Conservation (phyloP, 2,113 vertebrate species). For the Myrmecobius fasciatus region DNA sequence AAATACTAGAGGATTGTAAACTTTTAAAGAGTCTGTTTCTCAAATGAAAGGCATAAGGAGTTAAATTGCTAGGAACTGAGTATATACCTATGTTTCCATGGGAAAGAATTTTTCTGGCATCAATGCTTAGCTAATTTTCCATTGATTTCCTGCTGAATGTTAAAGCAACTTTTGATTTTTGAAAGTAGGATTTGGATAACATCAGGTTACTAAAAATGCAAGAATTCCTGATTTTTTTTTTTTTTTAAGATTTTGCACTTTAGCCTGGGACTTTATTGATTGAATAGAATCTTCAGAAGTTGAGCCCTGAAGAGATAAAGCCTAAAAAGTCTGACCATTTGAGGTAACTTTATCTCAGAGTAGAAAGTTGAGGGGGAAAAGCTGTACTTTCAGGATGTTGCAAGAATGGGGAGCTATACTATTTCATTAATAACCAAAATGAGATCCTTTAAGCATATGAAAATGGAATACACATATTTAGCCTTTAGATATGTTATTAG, state of each 20-base stretch:
- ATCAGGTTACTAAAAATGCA: conserved; percentile 45
- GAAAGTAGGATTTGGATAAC: conserved; percentile 72
- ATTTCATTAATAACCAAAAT: conserved; percentile 63
- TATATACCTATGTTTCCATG: conserved; percentile 83
- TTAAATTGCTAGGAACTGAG: conserved; percentile 82
- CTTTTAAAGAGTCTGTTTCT: conserved; percentile 75
- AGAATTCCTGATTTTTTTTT: conserved; percentile 63
- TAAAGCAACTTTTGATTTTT: conserved; percentile 80
- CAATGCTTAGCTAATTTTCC: conserved; percentile 83
- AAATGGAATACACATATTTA: conserved; percentile 36
- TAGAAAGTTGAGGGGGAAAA: not conserved
- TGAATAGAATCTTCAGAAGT: conserved; percentile 57
- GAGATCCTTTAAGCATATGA: conserved; percentile 57
- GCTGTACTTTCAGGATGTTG: conserved; percentile 51
- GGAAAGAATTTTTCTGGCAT: conserved; percentile 79
- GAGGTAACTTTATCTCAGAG: conserved; percentile 67
- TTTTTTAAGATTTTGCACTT: conserved; percentile 69
- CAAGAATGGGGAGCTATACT: conserved; percentile 43
- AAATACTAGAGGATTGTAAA: conserved; percentile 76
- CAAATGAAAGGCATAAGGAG: conserved; percentile 83
- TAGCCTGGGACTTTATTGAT: conserved; percentile 52
- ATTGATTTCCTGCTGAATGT: conserved; percentile 70
- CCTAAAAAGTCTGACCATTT: conserved; percentile 56
- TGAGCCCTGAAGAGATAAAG: conserved; percentile 58
- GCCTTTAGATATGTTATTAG: conserved; percentile 35